These are phyloP conservation scores for Oncorhynchus masou DNA, from an alignment of 2,113 vertebrate genomes.

Conservation along the genomic window DNA sequence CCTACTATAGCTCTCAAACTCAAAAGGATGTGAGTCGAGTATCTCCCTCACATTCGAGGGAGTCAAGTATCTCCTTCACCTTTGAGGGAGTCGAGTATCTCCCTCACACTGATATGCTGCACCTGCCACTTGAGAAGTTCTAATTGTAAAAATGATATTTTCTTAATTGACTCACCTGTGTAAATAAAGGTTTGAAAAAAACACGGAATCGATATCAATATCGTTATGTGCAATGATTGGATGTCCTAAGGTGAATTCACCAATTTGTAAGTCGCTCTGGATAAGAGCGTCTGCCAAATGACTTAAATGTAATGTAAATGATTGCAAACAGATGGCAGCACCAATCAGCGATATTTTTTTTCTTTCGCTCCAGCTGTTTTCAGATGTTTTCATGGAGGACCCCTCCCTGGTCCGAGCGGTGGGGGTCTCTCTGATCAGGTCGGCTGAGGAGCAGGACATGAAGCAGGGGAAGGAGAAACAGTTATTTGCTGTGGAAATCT, in stretches of 20 bases:
- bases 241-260: too few species aligned
- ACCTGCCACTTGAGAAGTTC: neutral
- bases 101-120: neutral
- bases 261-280: too few species aligned
- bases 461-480: conserved; percentile 56
- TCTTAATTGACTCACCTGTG: neutral
- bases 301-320: too few species aligned
- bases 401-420: conserved; percentile 52
- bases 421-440: conserved; percentile 34
- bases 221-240: neutral
- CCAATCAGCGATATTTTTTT: neutral
- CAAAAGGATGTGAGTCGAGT: conserved; percentile 65
- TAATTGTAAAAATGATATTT: neutral
- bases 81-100: too few species aligned
- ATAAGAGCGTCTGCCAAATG: too few species aligned
- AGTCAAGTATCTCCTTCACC: too few species aligned
- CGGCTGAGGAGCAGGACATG: conserved; percentile 43
- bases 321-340: neutral
- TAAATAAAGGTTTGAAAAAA: neutral
- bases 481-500: conserved; percentile 60
- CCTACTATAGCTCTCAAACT: conserved; percentile 63
- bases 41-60: neutral
- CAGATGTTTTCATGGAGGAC: conserved; percentile 57
- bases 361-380: conserved; percentile 69
- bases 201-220: neutral